Conservation (phyloP, 2,888 invertebrate genomes). For the Chironomus riparius region DNA sequence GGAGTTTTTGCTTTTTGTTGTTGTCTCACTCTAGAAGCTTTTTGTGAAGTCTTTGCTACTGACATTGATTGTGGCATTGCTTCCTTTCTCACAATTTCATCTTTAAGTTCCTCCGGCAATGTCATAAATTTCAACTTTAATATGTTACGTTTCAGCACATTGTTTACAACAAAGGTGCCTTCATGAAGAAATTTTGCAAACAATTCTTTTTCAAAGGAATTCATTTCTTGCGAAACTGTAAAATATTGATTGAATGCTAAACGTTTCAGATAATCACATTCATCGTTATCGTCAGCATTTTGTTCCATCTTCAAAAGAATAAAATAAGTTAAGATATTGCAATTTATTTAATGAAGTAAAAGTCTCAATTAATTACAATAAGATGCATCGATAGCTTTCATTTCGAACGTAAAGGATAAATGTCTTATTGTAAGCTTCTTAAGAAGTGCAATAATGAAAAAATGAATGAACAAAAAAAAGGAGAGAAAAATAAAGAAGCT, state of each 20-base stretch:
- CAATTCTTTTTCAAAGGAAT: constrained; percentile 62
- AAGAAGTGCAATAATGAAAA: neutral
- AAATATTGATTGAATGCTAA: constrained; percentile 73
- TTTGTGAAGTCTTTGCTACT: neutral
- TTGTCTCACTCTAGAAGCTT: neutral
- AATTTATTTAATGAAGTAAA: neutral
- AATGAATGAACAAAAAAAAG: too few species aligned
- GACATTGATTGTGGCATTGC: neutral
- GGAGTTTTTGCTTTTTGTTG: neutral
- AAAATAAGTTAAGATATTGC: neutral
- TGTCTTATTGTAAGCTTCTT: neutral
- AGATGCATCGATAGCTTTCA: too few species aligned
- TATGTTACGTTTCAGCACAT: constrained; percentile 59
- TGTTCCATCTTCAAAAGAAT: neutral
- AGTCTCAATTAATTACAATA: too few species aligned
- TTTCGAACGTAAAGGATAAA: too few species aligned
- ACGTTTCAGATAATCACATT: constrained; percentile 61
- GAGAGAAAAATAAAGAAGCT: too few species aligned
- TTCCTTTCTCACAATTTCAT: constrained; percentile 7
- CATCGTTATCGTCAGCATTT: constrained; percentile 32
- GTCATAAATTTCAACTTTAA: constrained; percentile 44
- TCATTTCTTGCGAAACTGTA: constrained; percentile 63
- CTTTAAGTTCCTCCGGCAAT: constrained; percentile 19
- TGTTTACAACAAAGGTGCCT: constrained; percentile 55
- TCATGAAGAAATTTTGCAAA: constrained; percentile 61